A percentile compares a stretch with the other conserved stretches of the same genome.
Conservation (phyloP, 1,140 invertebrate species). For the Orius insidiosus region DNA sequence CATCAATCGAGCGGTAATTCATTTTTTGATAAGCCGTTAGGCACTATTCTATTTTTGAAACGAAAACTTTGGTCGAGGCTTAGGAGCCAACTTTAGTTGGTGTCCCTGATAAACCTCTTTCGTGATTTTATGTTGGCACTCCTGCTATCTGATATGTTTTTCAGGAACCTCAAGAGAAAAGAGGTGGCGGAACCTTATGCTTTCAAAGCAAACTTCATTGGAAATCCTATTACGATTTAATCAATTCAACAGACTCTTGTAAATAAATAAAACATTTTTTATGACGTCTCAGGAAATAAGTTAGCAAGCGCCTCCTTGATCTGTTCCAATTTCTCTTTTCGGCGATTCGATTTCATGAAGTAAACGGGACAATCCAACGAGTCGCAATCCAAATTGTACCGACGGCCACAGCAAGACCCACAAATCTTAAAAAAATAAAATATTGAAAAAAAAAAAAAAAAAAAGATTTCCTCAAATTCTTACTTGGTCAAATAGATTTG, state of each 20-base stretch:
- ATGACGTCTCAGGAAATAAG: background rate
- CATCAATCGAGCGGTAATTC: constrained; percentile 76
- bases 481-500: background rate
- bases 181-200: constrained; percentile 73
- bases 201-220: constrained; percentile 34
- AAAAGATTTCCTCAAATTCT: background rate
- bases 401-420: constrained; percentile 42
- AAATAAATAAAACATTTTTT: no score
- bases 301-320: no score
- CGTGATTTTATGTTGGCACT: no score
- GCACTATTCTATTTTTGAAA: no score
- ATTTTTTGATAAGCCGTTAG: constrained; percentile 18
- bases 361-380: constrained; percentile 63
- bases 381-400: constrained; percentile 38
- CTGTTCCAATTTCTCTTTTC: no score
- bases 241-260: constrained; percentile 3
- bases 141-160: no score
- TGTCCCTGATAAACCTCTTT: no score
- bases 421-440: constrained; percentile 60
- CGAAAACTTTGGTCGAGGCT: no score
- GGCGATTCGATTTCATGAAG: background rate
- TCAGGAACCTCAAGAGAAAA: constrained; percentile 50
- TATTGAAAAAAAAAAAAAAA: constrained; percentile 17
- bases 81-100: no score
- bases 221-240: constrained; percentile 16